phyloP scores from a whole-genome alignment of 2,888 invertebrate genomes.

The Ormyrus nitidulus region DNA sequence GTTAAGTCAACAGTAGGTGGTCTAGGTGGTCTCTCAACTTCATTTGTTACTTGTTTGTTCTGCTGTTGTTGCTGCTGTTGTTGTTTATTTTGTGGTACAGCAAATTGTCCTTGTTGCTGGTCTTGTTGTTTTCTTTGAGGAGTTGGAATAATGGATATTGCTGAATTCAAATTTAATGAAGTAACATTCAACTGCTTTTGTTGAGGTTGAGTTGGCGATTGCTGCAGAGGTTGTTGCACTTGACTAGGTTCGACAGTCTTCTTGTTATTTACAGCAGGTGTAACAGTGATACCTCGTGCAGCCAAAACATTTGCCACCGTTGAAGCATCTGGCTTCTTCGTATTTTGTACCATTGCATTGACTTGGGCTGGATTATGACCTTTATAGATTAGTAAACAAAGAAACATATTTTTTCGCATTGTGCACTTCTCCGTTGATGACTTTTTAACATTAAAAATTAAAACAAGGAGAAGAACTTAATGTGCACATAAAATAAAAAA shows the following conservation, averaged over 20 bases:
- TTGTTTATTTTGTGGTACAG: slow-evolving; percentile 73
- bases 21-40: slow-evolving; percentile 75
- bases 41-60: slow-evolving; percentile 65
- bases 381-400: slow-evolving; percentile 67
- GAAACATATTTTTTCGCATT: slow-evolving; percentile 59
- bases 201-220: slow-evolving; percentile 63
- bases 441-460: slow-evolving; percentile 28
- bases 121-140: slow-evolving; percentile 70
- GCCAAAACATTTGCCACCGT: slow-evolving; percentile 87
- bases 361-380: slow-evolving; percentile 73
- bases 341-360: slow-evolving; percentile 63
- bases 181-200: slow-evolving; percentile 69
- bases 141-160: slow-evolving; percentile 80
- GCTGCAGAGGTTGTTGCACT: slow-evolving; percentile 40
- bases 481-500: slow-evolving; percentile 52
- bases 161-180: slow-evolving; percentile 79
- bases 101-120: slow-evolving; percentile 70
- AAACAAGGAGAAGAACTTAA: slow-evolving; percentile 53
- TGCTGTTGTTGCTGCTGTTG: no score
- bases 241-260: slow-evolving; percentile 59
- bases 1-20: slow-evolving; percentile 76
- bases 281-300: slow-evolving; percentile 86
- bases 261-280: slow-evolving; percentile 79
- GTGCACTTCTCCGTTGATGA: slow-evolving; percentile 60
- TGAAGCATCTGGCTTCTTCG: slow-evolving; percentile 83